Evolutionary conservation across 2,797 vertebrate genomes (phyloP).

Genomic region (Sebastes hubbsi): DNA sequence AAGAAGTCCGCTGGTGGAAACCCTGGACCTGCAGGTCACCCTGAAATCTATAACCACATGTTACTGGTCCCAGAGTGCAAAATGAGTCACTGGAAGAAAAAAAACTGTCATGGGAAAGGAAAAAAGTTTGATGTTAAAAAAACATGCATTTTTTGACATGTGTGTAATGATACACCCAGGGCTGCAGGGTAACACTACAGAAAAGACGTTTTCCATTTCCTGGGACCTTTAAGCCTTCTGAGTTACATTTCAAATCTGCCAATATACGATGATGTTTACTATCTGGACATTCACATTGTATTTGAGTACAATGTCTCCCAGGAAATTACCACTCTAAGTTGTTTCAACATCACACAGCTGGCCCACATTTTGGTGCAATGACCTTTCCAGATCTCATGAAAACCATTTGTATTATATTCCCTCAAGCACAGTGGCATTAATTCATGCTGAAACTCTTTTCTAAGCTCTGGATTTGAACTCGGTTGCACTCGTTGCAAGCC

Average conservation of each 20-base stretch:
- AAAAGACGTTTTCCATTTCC: slow-evolving; percentile 48
- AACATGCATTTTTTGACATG: background rate
- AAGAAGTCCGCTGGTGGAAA: background rate
- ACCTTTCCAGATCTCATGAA: slow-evolving; percentile 75
- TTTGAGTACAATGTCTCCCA: slow-evolving; percentile 53
- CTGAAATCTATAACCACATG: background rate
- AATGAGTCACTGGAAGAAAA: background rate
- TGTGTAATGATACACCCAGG: background rate
- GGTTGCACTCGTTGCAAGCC: slow-evolving; percentile 33
- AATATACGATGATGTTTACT: slow-evolving; percentile 57
- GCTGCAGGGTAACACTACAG: background rate
- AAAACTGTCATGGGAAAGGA: background rate
- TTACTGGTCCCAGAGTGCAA: background rate
- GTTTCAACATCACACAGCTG: slow-evolving; percentile 59
- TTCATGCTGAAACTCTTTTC: slow-evolving; percentile 67
- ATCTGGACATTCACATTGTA: slow-evolving; percentile 43
- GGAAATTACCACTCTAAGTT: slow-evolving; percentile 65
- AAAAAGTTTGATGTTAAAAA: background rate
- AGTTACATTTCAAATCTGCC: slow-evolving; percentile 53
- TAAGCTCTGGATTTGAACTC: slow-evolving; percentile 63
- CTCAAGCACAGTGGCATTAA: slow-evolving; percentile 64
- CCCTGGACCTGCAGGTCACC: background rate
- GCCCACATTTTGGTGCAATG: slow-evolving; percentile 57
- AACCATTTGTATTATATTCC: slow-evolving; percentile 71
- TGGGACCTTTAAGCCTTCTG: slow-evolving; percentile 49